Evolutionary conservation across 1,140 invertebrate genomes (phyloP), one percentile per base, ranked within the genome.

Genomic region (Pseudomyrmex pallidus): DNA sequence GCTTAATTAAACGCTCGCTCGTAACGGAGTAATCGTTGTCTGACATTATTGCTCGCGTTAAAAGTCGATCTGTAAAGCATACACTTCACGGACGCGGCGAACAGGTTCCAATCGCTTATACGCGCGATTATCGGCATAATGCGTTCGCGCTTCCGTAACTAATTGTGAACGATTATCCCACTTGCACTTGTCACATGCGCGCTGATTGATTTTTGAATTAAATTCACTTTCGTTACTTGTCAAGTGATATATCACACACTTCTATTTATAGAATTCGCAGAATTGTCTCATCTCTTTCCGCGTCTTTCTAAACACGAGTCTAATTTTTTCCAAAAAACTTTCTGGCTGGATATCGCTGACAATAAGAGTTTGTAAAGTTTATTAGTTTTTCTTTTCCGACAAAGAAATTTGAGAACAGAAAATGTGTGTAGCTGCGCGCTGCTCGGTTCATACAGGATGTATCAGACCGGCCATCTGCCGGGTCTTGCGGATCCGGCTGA

Each of bases 41-140:
- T 22, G 63, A n/a, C 20, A n/a, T 87, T 83, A 67, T 76, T 83
- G 59, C 46, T 13, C n/a, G 61, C 72, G 63, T 83, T 83, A 82
- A 62, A 72, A 80, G 44, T 80, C 66, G 44, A 80, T 70, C 54
- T 70, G 76, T 72, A 59, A 54, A 57, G 35, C 66, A 50, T 59
- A 54, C 20, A 17, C 20, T 57, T 57, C 20, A 7, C 35, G 35
- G 54, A 68, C 44, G 35, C 35, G 52, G 12, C 66, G 20, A 78
- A 78, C 76, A 70, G 63, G 76, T 78, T 78, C 59, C 64, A 70
- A 78, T 78, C 64, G 64, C 44, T 76, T 76, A 76, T 76, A 76
- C 22, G 54, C 20, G 12, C 76, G 64, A 57, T 68, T 68, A 78
- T 78, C 44, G 44, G 64, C n/a, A 52, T 70, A 57, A 57, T 59